Percentiles rank a stretch among this genome's conserved stretches.
Evolutionary conservation across 2,888 invertebrate genomes (phyloP).

Genomic region (Lingula anatina): DNA sequence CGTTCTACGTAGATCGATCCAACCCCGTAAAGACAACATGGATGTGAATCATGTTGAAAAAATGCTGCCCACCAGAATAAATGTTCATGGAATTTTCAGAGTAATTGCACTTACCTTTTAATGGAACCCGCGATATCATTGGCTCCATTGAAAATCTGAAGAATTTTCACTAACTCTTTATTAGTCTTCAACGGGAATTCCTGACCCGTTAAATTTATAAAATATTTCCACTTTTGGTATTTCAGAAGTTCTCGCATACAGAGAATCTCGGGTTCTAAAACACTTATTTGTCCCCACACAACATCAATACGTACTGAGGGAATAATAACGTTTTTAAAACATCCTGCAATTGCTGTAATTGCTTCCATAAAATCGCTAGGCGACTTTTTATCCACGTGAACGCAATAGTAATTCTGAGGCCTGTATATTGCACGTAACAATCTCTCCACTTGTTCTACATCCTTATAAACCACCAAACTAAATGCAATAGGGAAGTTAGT

Average conservation of each 20-base stretch:
- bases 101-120: slow-evolving; percentile 15
- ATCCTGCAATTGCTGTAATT: slow-evolving; percentile 19
- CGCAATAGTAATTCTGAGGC: slow-evolving; percentile 45
- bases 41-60: neutral
- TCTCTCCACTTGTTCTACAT: slow-evolving; percentile 36
- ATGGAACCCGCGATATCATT: slow-evolving; percentile 29
- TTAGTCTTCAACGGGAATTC: slow-evolving; percentile 44
- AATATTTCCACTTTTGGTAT: slow-evolving; percentile 35
- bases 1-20: too few relatives aligned
- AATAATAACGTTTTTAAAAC: slow-evolving; percentile 44
- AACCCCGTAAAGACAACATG: too few relatives aligned
- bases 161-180: too few relatives aligned
- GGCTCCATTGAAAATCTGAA: too few relatives aligned
- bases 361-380: slow-evolving; percentile 15
- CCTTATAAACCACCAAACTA: slow-evolving; percentile 32
- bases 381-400: slow-evolving; percentile 41
- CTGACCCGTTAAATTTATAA: slow-evolving; percentile 43
- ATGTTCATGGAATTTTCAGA: neutral
- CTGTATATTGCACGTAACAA: slow-evolving; percentile 41
- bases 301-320: slow-evolving; percentile 21
- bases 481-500: slow-evolving; percentile 35
- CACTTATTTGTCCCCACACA: slow-evolving; percentile 32
- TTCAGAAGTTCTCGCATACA: slow-evolving; percentile 32
- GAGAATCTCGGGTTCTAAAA: slow-evolving; percentile 35
- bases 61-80: neutral